phyloP scores from a whole-genome alignment of 1,140 invertebrate genomes.

The Papilio dardanus region DNA sequence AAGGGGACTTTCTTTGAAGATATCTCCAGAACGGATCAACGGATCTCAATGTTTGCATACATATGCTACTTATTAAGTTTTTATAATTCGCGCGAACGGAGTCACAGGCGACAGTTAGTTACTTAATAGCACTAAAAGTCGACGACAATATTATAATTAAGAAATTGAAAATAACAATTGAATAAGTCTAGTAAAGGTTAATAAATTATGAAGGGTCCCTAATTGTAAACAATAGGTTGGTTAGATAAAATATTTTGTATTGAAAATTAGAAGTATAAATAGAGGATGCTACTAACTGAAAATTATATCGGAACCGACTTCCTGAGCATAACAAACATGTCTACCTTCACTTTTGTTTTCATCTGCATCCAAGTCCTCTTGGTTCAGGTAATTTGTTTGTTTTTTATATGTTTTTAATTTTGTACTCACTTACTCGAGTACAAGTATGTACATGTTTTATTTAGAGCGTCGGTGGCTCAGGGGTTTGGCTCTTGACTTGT shows the following conservation, averaged over 20 bases:
- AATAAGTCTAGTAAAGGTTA: neutral
- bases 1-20: no score
- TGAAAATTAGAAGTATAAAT: slow-evolving; percentile 17
- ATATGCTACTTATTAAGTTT: no score
- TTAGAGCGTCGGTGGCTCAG: no score
- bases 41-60: no score
- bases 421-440: no score
- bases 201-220: neutral
- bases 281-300: neutral
- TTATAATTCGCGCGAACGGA: no score
- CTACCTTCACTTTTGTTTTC: slow-evolving; percentile 38
- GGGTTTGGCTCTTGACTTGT: no score
- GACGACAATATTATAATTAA: neutral
- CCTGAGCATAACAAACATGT: slow-evolving; percentile 35
- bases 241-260: neutral
- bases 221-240: neutral
- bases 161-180: neutral
- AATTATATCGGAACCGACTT: neutral
- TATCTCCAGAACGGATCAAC: no score
- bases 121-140: no score
- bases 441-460: no score
- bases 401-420: neutral
- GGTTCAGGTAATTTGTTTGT: slow-evolving; percentile 36
- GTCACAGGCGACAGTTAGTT: no score
- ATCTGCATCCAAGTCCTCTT: slow-evolving; percentile 41